phyloP scores from a whole-genome alignment of 2,888 invertebrate species.

The Rapana venosa region DNA sequence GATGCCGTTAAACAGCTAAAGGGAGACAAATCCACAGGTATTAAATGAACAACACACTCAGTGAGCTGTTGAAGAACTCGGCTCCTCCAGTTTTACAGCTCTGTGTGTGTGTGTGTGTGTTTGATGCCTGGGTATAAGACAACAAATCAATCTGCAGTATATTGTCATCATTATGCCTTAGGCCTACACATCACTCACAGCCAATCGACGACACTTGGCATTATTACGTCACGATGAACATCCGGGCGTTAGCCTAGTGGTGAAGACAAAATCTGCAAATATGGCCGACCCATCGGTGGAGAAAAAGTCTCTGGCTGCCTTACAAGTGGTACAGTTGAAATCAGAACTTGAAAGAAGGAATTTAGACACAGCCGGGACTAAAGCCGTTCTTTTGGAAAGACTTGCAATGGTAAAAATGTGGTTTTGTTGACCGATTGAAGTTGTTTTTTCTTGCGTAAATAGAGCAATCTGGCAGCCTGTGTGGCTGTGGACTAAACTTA shows the following conservation, averaged over 20 bases:
- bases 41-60: no score
- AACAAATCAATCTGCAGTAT: not conserved
- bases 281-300: slow-evolving; percentile 49
- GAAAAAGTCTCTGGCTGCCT: slow-evolving; percentile 86
- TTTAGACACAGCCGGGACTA: slow-evolving; percentile 91
- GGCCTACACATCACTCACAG: not conserved
- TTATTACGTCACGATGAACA: not conserved
- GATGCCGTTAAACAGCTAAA: no score
- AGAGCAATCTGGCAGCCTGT: no score
- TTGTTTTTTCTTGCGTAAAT: not conserved
- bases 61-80: no score
- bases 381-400: slow-evolving; percentile 90
- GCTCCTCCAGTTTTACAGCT: no score
- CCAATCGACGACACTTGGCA: not conserved
- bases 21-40: no score
- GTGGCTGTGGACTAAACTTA: no score
- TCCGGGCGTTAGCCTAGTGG: slow-evolving; percentile 29
- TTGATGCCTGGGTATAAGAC: no score
- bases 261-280: not conserved
- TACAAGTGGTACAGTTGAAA: slow-evolving; percentile 92
- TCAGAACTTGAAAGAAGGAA: slow-evolving; percentile 92
- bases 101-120: no score
- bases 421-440: not conserved
- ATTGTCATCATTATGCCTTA: not conserved
- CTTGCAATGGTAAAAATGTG: not conserved